Evolutionary conservation across 2,113 vertebrate species (phyloP).

Genomic region (Onychostoma macrolepis): DNA sequence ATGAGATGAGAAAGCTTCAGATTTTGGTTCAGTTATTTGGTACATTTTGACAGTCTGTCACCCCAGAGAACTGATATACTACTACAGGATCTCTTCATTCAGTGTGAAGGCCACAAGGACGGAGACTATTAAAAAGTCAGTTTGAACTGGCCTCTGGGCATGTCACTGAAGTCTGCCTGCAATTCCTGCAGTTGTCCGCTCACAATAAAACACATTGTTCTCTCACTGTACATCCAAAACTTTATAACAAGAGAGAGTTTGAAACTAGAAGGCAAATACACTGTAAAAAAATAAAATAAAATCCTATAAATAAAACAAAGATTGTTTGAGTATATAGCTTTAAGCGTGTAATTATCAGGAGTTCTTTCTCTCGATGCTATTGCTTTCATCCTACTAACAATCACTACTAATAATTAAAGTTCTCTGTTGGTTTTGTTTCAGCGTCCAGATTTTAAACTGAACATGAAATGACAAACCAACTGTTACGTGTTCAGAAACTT

Average conservation of each 20-base stretch:
- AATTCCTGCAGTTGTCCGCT: background rate
- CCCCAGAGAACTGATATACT: background rate
- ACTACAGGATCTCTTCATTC: background rate
- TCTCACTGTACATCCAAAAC: background rate
- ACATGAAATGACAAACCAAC: background rate
- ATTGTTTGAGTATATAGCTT: background rate
- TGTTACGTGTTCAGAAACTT: no score
- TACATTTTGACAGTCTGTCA: background rate
- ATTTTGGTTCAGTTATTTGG: background rate
- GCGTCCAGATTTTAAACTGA: background rate
- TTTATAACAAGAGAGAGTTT: background rate
- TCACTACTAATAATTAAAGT: background rate
- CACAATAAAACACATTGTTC: background rate
- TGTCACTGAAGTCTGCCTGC: background rate
- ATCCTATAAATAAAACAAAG: no score
- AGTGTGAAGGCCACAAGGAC: background rate
- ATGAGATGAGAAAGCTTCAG: background rate
- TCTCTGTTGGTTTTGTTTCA: background rate
- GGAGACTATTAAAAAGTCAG: background rate
- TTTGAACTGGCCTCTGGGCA: constrained; percentile 9
- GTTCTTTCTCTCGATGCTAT: background rate
- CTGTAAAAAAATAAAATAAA: no score
- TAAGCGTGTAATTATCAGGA: background rate
- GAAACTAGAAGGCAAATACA: background rate
- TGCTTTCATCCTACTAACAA: background rate